A percentile compares a stretch with the other conserved stretches of the same genome.
Conservation (phyloP, 2,113 vertebrate species). For the Paedocypris sp. region DNA sequence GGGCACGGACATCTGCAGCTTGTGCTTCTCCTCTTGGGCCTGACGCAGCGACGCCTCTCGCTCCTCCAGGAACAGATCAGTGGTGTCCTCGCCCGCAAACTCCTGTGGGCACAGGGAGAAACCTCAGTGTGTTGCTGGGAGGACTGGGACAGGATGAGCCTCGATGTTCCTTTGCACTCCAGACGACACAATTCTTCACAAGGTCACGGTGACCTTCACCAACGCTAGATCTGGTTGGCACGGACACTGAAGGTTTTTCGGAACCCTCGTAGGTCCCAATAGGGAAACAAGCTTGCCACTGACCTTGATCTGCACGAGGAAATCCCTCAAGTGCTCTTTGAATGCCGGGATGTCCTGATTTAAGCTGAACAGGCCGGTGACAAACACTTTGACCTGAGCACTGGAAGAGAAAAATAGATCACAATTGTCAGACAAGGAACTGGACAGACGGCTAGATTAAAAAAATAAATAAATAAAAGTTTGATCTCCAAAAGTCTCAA, state of each 20-base stretch:
- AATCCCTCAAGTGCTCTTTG: slow-evolving; percentile 96
- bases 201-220: too few species aligned
- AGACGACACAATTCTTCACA: not conserved
- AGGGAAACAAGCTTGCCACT: not conserved
- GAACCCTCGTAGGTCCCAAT: too few species aligned
- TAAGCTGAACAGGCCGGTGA: slow-evolving; percentile 97
- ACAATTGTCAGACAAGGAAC: not conserved
- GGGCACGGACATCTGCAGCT: slow-evolving; percentile 97
- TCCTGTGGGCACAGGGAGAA: slow-evolving; percentile 59
- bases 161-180: not conserved
- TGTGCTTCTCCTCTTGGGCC: slow-evolving; percentile 98
- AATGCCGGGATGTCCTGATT: slow-evolving; percentile 99
- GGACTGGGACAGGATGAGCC: not conserved
- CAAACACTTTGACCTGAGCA: slow-evolving; percentile 98
- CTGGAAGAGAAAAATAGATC: slow-evolving; percentile 50
- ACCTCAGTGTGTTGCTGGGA: not conserved
- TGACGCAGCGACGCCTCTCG: slow-evolving; percentile 92
- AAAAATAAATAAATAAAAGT: too few species aligned
- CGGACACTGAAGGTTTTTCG: too few species aligned
- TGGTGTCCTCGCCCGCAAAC: slow-evolving; percentile 96
- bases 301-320: slow-evolving; percentile 98
- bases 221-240: too few species aligned
- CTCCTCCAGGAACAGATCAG: slow-evolving; percentile 95
- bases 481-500: too few species aligned
- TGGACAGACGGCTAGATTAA: too few species aligned